Base-by-base conservation (phyloP, 2,113 vertebrate species). In the Climacteris rufus region DNA sequence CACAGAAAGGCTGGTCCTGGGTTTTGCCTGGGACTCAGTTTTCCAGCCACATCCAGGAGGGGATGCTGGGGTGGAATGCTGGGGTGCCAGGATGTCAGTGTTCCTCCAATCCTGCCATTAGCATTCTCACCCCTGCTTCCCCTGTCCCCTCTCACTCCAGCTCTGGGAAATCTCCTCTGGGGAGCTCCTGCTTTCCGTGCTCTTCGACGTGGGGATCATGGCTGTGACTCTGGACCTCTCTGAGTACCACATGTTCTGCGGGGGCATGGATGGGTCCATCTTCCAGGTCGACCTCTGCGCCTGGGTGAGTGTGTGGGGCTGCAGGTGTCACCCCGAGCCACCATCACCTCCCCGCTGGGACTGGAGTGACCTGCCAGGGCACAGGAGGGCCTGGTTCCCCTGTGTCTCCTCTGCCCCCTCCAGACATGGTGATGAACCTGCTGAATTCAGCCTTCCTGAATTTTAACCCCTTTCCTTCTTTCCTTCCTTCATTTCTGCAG, bases 151-250 rank as follows among this genome's bases (percentile, higher is more conserved):
- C 25, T 50, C 16, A 1, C 59, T 85, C 30, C 83, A 98, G 99
- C 98, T 99, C 15, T 99, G 99, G 99, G 99, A 99, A 94, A 44
- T 99, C 92, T 99, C 99, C 2, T 99, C 99, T 0, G 99, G 99
- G 2, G 98, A 99, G 37, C 98, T 99, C 72, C 98, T 99, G 22
- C 97, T 99, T 10, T 99, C 99, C 0, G 96, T 99, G 28, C 98
- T 99, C 42, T 99, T 99, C 4, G 99, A 99, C 0, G 98, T 99
- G 94, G 98, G 98, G 65, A 98, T 99, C 97, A 98, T 99, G 98
- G 98, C 99, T 0, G 99, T 99, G 97, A 99, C 99, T 77, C 98
- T 99, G 82, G 99, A 99, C 97, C 98, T 99, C 76, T 98, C 98
- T 0, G 99, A 99, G 96, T 99, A 99, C 76, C 99, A 98, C 69